Percentiles rank a stretch among this genome's conserved stretches.
Evolutionary conservation across 2,797 vertebrate genomes (phyloP).

Genomic region (Sarcoramphus papa): DNA sequence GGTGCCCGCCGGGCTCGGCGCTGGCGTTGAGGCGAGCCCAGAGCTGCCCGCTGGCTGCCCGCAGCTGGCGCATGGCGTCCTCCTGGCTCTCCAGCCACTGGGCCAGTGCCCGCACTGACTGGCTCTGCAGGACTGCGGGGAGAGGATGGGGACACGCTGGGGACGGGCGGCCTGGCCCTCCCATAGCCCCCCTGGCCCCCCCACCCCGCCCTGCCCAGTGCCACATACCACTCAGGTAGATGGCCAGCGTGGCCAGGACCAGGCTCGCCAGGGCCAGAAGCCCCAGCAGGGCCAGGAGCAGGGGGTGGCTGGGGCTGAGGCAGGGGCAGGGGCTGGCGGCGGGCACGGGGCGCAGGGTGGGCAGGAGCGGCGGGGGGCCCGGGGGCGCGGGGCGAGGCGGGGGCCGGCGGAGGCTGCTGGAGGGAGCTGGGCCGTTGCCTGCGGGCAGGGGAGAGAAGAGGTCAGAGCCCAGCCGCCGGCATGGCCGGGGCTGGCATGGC

Average conservation of each 20-base stretch:
- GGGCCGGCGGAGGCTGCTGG: not conserved
- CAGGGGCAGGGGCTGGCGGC: constrained; percentile 68
- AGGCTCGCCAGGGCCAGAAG: constrained; percentile 80
- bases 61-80: constrained; percentile 74
- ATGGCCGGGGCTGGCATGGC: rapidly evolving
- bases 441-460: not conserved
- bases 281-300: constrained; percentile 74
- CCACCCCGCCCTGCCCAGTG: not conserved
- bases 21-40: constrained; percentile 70
- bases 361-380: not conserved
- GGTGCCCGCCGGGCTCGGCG: not conserved
- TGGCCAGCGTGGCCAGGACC: constrained; percentile 70
- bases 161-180: not conserved
- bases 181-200: rapidly evolving
- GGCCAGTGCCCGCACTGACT: constrained; percentile 75
- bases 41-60: constrained; percentile 64
- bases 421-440: constrained; percentile 4
- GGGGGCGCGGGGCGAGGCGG: rapidly evolving
- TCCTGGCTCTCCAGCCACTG: constrained; percentile 75
- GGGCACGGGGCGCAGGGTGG: constrained; percentile 32
- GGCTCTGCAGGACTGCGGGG: constrained; percentile 84
- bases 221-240: constrained; percentile 74
- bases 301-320: constrained; percentile 68
- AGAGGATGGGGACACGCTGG: not conserved
- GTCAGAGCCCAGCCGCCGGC: not conserved